Conservation (phyloP, 2,888 invertebrate genomes). For the Colostygia pectinataria region DNA sequence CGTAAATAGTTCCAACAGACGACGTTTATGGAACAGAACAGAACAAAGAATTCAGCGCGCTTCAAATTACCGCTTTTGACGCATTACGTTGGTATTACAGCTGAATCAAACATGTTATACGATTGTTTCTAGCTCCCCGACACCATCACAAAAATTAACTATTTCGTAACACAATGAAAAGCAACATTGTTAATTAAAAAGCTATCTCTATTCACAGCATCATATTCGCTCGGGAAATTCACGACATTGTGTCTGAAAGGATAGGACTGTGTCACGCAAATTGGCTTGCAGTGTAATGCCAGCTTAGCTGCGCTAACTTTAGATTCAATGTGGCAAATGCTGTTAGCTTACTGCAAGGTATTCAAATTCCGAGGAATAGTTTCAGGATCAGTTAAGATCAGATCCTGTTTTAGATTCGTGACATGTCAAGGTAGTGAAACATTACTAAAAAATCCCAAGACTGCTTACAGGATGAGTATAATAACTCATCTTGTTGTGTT, state of each 20-base stretch:
- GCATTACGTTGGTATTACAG: neutral
- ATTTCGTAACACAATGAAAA: constrained; percentile 2
- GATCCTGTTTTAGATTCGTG: too few species aligned
- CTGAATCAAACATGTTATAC: neutral
- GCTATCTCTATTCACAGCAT: neutral
- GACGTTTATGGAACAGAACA: too few species aligned
- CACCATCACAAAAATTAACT: neutral
- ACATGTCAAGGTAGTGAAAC: neutral
- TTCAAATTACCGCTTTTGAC: neutral
- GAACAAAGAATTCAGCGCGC: too few species aligned
- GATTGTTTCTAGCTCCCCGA: neutral
- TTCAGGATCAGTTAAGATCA: neutral
- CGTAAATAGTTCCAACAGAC: too few species aligned
- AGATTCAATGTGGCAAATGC: neutral
- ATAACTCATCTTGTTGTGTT: too few species aligned
- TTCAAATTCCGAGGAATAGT: neutral
- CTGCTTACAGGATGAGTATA: too few species aligned
- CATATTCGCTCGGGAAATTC: neutral
- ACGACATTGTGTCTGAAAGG: neutral
- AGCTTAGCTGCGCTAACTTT: neutral
- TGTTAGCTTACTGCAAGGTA: neutral
- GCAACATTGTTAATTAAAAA: constrained; percentile 2
- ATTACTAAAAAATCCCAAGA: too few species aligned
- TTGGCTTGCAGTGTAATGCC: neutral
- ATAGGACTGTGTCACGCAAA: neutral